phyloP scores from a whole-genome alignment of 1,140 invertebrate genomes.

The Drosophila nannoptera region DNA sequence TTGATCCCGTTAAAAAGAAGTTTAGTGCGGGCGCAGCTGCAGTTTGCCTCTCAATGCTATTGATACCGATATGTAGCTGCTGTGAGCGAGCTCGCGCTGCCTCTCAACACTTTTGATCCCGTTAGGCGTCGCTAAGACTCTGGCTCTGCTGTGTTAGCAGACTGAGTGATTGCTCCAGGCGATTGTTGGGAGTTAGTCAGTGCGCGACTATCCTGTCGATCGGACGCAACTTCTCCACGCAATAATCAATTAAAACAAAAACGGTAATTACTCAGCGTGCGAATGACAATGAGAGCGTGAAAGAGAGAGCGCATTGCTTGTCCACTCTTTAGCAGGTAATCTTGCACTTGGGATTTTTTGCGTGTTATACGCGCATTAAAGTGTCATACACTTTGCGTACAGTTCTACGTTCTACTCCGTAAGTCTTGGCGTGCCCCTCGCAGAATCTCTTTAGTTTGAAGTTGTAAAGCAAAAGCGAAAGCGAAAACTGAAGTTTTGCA shows the following conservation, averaged over 20 bases:
- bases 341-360: not conserved
- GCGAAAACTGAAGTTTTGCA: conserved; percentile 48
- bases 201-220: not conserved
- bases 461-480: conserved; percentile 41
- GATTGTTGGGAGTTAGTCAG: not conserved
- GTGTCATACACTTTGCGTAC: not conserved
- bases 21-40: not conserved
- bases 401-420: not conserved
- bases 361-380: not conserved
- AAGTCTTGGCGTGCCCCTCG: not conserved
- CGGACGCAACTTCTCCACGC: not conserved
- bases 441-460: conserved; percentile 4
- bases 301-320: not conserved
- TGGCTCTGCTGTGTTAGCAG: not conserved
- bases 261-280: not conserved
- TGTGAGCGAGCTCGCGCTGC: not conserved
- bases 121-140: too few species aligned
- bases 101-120: too few species aligned
- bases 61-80: not conserved
- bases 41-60: not conserved
- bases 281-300: not conserved
- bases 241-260: not conserved
- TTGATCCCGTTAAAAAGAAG: not conserved
- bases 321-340: not conserved
- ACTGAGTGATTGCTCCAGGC: not conserved